A percentile compares a stretch with the other conserved stretches of the same genome.
Conservation (phyloP, 2,113 vertebrate species). For the Brachypteracias leptosomus region DNA sequence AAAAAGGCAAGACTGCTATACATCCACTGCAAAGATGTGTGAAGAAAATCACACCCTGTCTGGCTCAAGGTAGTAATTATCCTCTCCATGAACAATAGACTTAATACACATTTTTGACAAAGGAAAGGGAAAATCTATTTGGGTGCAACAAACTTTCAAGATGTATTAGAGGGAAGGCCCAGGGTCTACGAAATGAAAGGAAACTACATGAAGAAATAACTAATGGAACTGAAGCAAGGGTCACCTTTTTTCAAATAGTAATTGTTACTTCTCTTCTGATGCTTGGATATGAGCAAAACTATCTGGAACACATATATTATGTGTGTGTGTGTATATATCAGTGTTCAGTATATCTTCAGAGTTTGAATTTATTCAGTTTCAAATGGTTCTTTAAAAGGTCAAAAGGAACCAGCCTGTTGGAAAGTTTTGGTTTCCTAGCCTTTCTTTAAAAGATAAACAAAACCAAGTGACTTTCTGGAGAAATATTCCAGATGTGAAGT, state of each 20-base stretch:
- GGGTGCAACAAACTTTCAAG: background rate
- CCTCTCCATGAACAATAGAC: background rate
- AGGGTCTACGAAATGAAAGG: background rate
- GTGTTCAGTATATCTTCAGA: background rate
- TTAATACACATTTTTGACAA: background rate
- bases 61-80: background rate
- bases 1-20: background rate
- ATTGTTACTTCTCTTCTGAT: background rate
- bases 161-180: background rate
- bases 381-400: background rate
- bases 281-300: background rate
- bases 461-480: background rate
- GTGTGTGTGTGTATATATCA: background rate
- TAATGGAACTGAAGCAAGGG: background rate
- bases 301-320: background rate
- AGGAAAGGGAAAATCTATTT: background rate
- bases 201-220: background rate
- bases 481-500: background rate
- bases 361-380: background rate
- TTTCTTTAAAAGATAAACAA: background rate
- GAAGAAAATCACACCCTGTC: background rate
- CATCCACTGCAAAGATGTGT: background rate
- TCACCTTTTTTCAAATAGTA: background rate
- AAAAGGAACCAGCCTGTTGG: background rate
- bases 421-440: background rate